phyloP scores from a whole-genome alignment of 2,113 vertebrate genomes.

The Phrynosoma platyrhinos region DNA sequence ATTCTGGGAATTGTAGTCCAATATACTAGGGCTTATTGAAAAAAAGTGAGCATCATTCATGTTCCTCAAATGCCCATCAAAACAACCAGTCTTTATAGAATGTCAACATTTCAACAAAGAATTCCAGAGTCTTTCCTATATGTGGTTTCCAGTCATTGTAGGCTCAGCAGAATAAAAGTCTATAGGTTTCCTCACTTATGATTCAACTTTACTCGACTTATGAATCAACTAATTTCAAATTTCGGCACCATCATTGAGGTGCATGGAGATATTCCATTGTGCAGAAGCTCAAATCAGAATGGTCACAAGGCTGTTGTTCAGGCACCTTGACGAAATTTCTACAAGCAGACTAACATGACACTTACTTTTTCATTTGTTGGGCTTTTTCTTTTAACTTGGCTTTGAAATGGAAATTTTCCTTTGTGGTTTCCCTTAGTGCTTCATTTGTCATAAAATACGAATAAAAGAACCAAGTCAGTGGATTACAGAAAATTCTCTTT shows the following conservation, averaged over 20 bases:
- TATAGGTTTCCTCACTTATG: too few relatives aligned
- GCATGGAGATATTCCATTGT: not conserved
- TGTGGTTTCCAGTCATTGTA: too few relatives aligned
- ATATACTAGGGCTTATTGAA: not conserved
- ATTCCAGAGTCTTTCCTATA: too few relatives aligned
- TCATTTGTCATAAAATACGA: conserved; percentile 1
- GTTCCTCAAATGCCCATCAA: not conserved
- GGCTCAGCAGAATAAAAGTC: too few relatives aligned
- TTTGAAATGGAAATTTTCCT: not conserved
- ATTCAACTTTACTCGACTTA: too few relatives aligned
- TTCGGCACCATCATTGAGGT: not conserved
- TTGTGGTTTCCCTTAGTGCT: conserved; percentile 9
- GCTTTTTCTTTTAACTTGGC: not conserved
- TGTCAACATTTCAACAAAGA: too few relatives aligned
- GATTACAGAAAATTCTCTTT: not conserved
- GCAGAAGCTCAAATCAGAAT: not conserved
- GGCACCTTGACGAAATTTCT: conserved; percentile 11
- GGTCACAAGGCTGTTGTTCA: not conserved
- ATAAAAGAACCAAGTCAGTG: not conserved
- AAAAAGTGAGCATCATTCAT: not conserved
- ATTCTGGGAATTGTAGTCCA: too few relatives aligned
- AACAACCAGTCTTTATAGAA: too few relatives aligned
- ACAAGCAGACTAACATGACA: conserved; percentile 22
- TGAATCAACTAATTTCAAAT: too few relatives aligned
- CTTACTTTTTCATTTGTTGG: not conserved